Conservation (phyloP, 2,113 vertebrate species). For the Steatornis caripensis region DNA sequence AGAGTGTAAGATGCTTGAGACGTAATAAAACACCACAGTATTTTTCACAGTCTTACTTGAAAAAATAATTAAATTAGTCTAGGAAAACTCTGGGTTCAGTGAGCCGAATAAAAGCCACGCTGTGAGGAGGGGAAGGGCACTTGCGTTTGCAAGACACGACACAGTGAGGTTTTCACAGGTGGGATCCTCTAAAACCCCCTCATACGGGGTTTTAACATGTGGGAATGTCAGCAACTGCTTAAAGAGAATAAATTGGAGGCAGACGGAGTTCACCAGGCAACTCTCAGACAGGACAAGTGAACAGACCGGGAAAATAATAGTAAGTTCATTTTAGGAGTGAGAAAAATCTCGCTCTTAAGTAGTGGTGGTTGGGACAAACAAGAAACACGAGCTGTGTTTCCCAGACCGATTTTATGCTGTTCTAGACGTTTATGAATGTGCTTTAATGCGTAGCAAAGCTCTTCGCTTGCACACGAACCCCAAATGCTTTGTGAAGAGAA, state of each 20-base stretch:
- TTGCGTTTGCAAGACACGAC: background rate
- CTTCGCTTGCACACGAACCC: background rate
- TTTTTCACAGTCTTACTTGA: background rate
- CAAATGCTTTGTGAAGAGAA: background rate
- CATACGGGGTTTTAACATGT: rapidly evolving
- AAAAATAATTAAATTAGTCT: background rate
- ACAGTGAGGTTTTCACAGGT: background rate
- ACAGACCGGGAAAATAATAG: background rate
- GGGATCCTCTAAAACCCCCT: background rate
- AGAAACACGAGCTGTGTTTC: background rate
- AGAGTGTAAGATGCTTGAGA: background rate
- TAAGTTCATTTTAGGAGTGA: background rate
- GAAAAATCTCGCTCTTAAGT: background rate
- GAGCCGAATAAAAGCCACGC: background rate
- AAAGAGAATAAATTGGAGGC: background rate
- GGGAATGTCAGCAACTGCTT: background rate
- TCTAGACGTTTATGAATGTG: background rate
- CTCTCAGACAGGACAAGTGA: background rate
- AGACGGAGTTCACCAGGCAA: rapidly evolving
- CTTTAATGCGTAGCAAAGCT: background rate
- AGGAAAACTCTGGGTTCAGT: background rate
- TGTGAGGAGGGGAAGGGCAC: background rate
- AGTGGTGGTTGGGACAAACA: background rate
- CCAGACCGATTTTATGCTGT: background rate
- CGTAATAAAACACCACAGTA: background rate